Conservation (phyloP, 2,797 vertebrate genomes). For the Lycodopsis pacificus region DNA sequence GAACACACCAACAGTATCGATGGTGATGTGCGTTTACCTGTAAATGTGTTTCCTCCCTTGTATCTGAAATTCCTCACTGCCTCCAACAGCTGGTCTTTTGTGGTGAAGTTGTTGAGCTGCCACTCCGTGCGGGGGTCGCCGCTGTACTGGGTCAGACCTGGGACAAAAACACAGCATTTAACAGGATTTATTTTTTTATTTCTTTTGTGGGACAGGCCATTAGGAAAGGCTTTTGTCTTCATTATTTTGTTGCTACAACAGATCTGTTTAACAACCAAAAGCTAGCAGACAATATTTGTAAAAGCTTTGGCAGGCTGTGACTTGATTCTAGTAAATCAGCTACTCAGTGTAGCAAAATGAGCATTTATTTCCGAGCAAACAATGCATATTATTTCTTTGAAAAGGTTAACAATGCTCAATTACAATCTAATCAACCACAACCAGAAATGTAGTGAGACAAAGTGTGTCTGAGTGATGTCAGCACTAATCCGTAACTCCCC, state of each 20-base stretch:
- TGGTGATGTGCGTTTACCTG: slow-evolving; percentile 80
- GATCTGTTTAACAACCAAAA: background rate
- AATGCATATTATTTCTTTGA: background rate
- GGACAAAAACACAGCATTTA: slow-evolving; percentile 4
- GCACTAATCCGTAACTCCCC: background rate
- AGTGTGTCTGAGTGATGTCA: background rate
- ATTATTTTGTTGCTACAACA: background rate
- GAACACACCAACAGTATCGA: background rate
- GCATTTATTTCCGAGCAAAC: background rate
- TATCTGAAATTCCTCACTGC: slow-evolving; percentile 88
- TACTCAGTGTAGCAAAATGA: background rate
- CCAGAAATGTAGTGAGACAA: background rate
- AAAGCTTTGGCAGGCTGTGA: background rate
- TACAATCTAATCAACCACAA: background rate
- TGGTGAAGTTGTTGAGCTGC: slow-evolving; percentile 89
- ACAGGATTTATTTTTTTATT: background rate
- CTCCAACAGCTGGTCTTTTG: slow-evolving; percentile 88
- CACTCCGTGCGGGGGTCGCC: slow-evolving; percentile 94
- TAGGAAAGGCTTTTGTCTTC: background rate
- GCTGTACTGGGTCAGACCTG: slow-evolving; percentile 95
- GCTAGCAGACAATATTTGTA: background rate
- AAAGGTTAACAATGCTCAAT: background rate
- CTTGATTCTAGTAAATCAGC: background rate
- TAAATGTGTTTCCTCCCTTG: slow-evolving; percentile 96
- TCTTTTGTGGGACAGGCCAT: background rate